Evolutionary conservation across 2,888 invertebrate species (phyloP).

Genomic region (Drosophila acutilabella): DNA sequence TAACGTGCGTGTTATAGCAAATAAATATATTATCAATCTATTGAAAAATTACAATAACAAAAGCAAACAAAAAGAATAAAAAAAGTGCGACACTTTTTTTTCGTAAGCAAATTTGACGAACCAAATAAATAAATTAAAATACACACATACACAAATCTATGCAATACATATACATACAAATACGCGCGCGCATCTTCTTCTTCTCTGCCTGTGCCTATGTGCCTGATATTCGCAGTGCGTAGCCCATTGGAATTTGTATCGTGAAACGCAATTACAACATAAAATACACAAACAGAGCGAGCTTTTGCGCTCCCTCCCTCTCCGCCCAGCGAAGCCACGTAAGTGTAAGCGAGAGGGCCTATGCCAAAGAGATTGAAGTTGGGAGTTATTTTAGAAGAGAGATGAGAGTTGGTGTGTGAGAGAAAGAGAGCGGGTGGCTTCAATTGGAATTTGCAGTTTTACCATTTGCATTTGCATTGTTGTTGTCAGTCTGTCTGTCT

Average conservation of each 20-base stretch:
- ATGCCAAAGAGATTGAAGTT: background rate
- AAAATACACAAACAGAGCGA: constrained; percentile 74
- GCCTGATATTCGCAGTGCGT: constrained; percentile 55
- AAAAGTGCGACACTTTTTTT: constrained; percentile 32
- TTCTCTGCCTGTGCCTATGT: constrained; percentile 21
- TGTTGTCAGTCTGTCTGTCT: background rate
- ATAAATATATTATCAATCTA: constrained; percentile 22
- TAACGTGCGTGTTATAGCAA: constrained; percentile 28
- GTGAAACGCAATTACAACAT: constrained; percentile 79
- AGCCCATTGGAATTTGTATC: constrained; percentile 80
- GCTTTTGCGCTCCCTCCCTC: constrained; percentile 23
- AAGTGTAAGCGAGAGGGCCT: constrained; percentile 23
- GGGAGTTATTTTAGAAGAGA: background rate
- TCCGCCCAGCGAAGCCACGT: constrained; percentile 18
- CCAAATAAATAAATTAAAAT: constrained; percentile 51
- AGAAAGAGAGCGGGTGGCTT: constrained; percentile 7
- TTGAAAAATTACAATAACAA: constrained; percentile 26
- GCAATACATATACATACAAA: constrained; percentile 36
- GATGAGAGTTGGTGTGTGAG: background rate
- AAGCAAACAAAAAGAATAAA: constrained; percentile 18
- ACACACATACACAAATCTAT: constrained; percentile 20
- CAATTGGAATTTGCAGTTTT: constrained; percentile 10
- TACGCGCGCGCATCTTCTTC: constrained; percentile 73
- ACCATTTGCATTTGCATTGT: background rate
- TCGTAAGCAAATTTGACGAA: constrained; percentile 34